phyloP scores from a whole-genome alignment of 1,140 invertebrate species.

The Ericerus pela region DNA sequence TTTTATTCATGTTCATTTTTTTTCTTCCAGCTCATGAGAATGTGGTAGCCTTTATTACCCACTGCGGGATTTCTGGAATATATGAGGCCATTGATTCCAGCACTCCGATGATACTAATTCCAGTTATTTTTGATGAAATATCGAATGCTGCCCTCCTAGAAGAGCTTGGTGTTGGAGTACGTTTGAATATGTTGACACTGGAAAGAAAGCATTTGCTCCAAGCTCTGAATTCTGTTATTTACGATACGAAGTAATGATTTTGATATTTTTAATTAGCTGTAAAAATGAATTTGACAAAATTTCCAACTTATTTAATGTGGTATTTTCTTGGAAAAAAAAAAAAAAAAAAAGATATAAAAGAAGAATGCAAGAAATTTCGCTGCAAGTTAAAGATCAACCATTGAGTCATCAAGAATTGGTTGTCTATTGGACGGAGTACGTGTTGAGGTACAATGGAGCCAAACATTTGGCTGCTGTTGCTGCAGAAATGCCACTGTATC shows the following conservation, averaged over 20 bases:
- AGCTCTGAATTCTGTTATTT: neutral
- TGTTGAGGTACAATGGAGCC: too few species aligned
- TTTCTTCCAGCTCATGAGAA: constrained; percentile 52
- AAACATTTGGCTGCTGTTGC: too few species aligned
- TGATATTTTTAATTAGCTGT: neutral
- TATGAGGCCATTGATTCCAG: constrained; percentile 53
- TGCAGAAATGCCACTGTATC: too few species aligned
- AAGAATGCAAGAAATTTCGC: constrained; percentile 10
- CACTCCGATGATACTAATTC: constrained; percentile 51
- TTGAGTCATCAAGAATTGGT: too few species aligned
- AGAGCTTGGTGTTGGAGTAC: neutral
- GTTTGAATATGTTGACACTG: neutral
- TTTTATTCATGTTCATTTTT: too few species aligned
- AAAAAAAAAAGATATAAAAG: neutral
- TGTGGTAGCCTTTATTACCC: constrained; percentile 50
- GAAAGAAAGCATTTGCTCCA: neutral
- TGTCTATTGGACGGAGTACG: too few species aligned
- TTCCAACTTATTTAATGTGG: too few species aligned
- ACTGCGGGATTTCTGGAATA: constrained; percentile 51
- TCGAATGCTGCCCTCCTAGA: constrained; percentile 32
- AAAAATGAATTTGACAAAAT: neutral
- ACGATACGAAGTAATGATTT: neutral
- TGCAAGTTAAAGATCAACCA: constrained; percentile 11
- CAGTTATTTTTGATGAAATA: constrained; percentile 46
- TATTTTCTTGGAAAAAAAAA: neutral